Percentiles rank a stretch among this genome's conserved stretches.
Conservation (phyloP, 2,113 vertebrate genomes). For the Parotia lawesii region DNA sequence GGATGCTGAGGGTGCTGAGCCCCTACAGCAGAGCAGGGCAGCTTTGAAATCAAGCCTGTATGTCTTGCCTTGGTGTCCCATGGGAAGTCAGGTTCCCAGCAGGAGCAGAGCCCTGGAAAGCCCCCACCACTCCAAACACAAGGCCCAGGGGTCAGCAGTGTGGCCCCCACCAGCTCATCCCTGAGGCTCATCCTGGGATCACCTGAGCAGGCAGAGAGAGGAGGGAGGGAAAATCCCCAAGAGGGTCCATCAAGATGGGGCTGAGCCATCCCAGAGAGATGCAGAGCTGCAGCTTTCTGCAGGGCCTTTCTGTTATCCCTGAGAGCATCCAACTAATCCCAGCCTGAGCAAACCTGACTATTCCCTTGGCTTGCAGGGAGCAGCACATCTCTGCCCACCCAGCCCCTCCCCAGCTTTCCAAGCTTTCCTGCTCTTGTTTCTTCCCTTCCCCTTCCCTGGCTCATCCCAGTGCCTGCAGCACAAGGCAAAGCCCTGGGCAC, state of each 20-base stretch:
- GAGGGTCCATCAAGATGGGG: background rate
- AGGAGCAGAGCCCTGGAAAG: background rate
- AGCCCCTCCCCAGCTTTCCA: background rate
- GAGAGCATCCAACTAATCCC: background rate
- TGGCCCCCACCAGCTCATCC: background rate
- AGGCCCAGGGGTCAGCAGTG: background rate
- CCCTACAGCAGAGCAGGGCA: accelerated
- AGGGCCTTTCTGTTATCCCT: background rate
- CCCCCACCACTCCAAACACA: background rate
- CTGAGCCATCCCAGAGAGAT: background rate
- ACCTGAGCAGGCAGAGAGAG: background rate
- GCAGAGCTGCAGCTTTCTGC: background rate
- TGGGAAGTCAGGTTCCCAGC: background rate
- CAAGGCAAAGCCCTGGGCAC: background rate
- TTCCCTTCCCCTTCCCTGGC: background rate
- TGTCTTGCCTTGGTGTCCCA: background rate
- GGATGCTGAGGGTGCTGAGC: background rate
- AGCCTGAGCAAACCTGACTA: background rate
- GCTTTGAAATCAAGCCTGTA: too few relatives aligned
- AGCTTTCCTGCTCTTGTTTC: background rate
- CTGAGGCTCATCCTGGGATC: background rate
- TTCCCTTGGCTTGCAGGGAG: background rate
- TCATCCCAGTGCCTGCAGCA: background rate
- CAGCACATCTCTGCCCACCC: background rate
- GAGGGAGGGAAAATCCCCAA: background rate